Percentiles rank a stretch among this genome's conserved stretches.
Conservation (phyloP, 2,797 vertebrate genomes). For the Adrianichthys oophorus region DNA sequence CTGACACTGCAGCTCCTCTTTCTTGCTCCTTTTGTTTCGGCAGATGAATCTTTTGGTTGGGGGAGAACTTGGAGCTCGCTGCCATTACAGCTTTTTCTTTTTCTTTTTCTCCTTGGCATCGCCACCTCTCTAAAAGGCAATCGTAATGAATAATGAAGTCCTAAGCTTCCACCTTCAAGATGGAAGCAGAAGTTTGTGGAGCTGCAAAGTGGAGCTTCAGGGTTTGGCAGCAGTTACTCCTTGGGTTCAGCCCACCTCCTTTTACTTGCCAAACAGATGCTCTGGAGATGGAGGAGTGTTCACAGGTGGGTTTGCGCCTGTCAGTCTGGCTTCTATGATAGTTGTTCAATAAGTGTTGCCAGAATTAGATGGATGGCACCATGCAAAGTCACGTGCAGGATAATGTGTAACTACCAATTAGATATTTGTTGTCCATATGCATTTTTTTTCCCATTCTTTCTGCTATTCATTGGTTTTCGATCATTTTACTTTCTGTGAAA, state of each 20-base stretch:
- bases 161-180: constrained; percentile 36
- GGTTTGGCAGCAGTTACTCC: constrained; percentile 45
- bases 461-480: constrained; percentile 10
- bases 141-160: constrained; percentile 51
- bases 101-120: constrained; percentile 12
- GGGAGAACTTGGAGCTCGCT: constrained; percentile 17
- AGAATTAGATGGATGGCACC: constrained; percentile 9
- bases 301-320: constrained; percentile 34
- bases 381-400: constrained; percentile 9
- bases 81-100: constrained; percentile 21
- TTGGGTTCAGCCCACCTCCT: constrained; percentile 23
- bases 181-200: constrained; percentile 33
- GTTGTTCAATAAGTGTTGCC: constrained; percentile 29
- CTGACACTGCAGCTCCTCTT: constrained; percentile 17
- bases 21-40: constrained; percentile 30
- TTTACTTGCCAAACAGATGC: constrained; percentile 47
- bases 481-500: constrained; percentile 22
- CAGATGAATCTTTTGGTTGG: constrained; percentile 33
- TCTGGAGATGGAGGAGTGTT: constrained; percentile 31
- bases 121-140: constrained; percentile 39
- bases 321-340: constrained; percentile 37
- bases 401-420: constrained; percentile 8
- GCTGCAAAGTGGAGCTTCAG: constrained; percentile 41
- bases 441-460: constrained; percentile 9
- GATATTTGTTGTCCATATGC: constrained; percentile 16